Base-by-base conservation (phyloP, 2,888 invertebrate species). In the Endotricha flammealis region DNA sequence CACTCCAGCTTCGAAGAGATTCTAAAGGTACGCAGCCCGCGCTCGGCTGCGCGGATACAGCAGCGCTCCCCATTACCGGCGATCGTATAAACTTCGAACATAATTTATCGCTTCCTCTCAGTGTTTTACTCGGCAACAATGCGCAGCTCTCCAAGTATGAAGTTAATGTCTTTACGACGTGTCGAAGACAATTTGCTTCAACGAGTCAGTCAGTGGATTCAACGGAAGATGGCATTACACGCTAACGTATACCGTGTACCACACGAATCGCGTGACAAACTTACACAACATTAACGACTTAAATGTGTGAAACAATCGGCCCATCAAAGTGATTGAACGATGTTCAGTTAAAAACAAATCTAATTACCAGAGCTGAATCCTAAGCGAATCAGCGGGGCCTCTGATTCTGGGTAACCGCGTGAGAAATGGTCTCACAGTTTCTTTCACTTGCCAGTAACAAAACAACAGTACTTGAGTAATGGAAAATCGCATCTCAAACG, bases 101-200 rank as follows among this genome's bases (percentile, higher is more conserved):
- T 80, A 77, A 85, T 85, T 85, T 85, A 85, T 85, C 62, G 76
- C 57, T 85, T 85, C 85, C 85, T 83, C 72, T 76, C 70, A 54
- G 55, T 72, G 71, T 82, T 82, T 79, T 81, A 75, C 67, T 67
- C 68, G 62, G 59, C 71, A 80, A 81, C 82, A 82, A 82, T 79
- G 62, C 72, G 63, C 60, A 54, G 53, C 67, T 64, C 63, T 61
- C 57, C 48, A 50, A 67, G 67, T 65, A 69, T 67, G 63, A 71
- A 73, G 68, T 71, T 77, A 77, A 78, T 77, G 66, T 63, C 69
- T 80, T 75, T 75, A 81, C 75, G 75, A 79, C 57, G 69, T 77
- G 75, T 70, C 66, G 70, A 73, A 50, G 57, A 67, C 68, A 73
- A 75, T 78, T 75, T 67, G 62, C 64, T 69, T 65, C 65, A 70